Percentiles rank a stretch among this genome's conserved stretches.
phyloP scores from a whole-genome alignment of 2,113 vertebrate species.

The Grallaria varia region DNA sequence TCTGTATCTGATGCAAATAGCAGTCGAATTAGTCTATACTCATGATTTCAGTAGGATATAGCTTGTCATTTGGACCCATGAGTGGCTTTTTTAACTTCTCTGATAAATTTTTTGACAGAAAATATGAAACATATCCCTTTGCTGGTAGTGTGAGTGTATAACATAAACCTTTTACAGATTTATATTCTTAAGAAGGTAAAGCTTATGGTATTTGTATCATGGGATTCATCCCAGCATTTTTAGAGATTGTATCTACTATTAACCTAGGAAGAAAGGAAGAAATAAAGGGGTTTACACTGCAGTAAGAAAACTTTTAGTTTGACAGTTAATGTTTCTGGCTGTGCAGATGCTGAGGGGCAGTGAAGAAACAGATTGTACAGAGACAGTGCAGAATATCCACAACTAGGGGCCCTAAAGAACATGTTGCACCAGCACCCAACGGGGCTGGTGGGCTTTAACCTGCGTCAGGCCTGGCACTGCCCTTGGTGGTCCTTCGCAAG shows the following conservation, averaged over 20 bases:
- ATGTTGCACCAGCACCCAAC: accelerated
- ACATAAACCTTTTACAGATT: neutral
- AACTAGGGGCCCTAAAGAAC: neutral
- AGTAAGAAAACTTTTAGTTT: neutral
- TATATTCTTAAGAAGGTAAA: neutral
- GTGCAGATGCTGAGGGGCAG: neutral
- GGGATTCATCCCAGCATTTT: neutral
- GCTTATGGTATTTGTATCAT: neutral
- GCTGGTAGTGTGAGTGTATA: neutral
- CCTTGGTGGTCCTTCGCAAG: neutral
- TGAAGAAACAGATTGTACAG: neutral
- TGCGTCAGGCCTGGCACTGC: neutral
- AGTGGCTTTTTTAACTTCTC: neutral
- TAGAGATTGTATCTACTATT: neutral
- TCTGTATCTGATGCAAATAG: neutral
- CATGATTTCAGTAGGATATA: neutral
- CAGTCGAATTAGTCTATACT: neutral
- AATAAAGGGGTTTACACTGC: neutral
- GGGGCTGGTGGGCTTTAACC: neutral
- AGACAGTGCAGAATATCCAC: neutral
- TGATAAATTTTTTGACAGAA: neutral
- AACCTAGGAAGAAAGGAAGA: neutral
- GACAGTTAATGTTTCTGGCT: neutral
- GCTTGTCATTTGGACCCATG: neutral
- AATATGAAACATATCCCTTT: neutral